Evolutionary conservation across 2,797 vertebrate genomes (phyloP).

Genomic region (Salarias fasciatus): DNA sequence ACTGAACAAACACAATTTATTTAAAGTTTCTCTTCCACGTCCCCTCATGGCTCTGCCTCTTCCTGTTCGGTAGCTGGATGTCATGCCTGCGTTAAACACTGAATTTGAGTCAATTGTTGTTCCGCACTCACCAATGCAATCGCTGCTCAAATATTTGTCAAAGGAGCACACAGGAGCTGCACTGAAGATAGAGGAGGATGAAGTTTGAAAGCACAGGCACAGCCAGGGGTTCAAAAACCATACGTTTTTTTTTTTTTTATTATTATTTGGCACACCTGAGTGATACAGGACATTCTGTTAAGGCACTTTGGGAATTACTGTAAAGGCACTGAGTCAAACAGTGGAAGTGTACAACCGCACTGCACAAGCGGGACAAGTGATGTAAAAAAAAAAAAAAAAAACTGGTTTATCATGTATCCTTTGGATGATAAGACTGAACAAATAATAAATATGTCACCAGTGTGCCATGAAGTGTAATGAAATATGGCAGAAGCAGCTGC

Average conservation of each 20-base stretch:
- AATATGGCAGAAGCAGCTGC: slow-evolving; percentile 3
- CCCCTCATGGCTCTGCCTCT: no score
- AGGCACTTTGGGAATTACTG: slow-evolving; percentile 44
- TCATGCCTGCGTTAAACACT: no score
- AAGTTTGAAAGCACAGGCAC: background rate
- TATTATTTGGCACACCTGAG: slow-evolving; percentile 71
- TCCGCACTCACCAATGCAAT: slow-evolving; percentile 6
- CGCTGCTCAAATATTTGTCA: slow-evolving; percentile 69
- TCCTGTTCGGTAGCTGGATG: background rate
- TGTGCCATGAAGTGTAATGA: background rate
- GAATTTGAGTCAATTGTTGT: background rate
- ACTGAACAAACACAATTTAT: no score
- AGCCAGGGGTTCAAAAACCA: slow-evolving; percentile 29
- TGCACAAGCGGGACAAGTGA: background rate
- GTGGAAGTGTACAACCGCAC: slow-evolving; percentile 15
- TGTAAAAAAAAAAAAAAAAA: background rate
- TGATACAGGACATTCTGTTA: slow-evolving; percentile 54
- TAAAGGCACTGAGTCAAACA: slow-evolving; percentile 29
- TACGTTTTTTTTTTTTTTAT: no score
- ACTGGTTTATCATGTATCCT: slow-evolving; percentile 49
- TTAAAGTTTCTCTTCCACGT: no score
- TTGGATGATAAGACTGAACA: no score
- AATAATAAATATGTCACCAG: no score
- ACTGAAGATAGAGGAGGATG: slow-evolving; percentile 7
- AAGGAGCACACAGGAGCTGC: slow-evolving; percentile 26